A percentile compares a stretch with the other conserved stretches of the same genome.
These are phyloP conservation scores for zebrafish (Danio rerio) DNA, from an alignment of 2,113 vertebrate species.

Conservation along the genomic window GRCz12tu NC_133199.1:2329501-2330000, in stretches of 20 bases:
- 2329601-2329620: constrained; percentile 16
- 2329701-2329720: constrained; percentile 18
- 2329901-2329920: too few species aligned
- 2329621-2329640: background rate
- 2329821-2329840: background rate
- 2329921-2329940: too few species aligned
- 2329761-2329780: constrained; percentile 32
- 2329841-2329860: background rate
- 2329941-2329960: too few species aligned
- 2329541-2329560: constrained; percentile 3
- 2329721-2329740: constrained; percentile 43
- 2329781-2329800: background rate
- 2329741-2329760: constrained; percentile 59
- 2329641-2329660: background rate
- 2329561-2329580: background rate
- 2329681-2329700: constrained; percentile 1
- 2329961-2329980: too few species aligned
- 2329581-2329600: background rate
- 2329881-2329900: too few species aligned
- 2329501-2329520: background rate
- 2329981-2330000: too few species aligned
- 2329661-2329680: constrained; percentile 34
- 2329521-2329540: background rate
- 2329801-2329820: background rate
- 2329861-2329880: too few species aligned